Conservation (phyloP, 2,797 vertebrate genomes). For the Phrynocephalus vlangalii region DNA sequence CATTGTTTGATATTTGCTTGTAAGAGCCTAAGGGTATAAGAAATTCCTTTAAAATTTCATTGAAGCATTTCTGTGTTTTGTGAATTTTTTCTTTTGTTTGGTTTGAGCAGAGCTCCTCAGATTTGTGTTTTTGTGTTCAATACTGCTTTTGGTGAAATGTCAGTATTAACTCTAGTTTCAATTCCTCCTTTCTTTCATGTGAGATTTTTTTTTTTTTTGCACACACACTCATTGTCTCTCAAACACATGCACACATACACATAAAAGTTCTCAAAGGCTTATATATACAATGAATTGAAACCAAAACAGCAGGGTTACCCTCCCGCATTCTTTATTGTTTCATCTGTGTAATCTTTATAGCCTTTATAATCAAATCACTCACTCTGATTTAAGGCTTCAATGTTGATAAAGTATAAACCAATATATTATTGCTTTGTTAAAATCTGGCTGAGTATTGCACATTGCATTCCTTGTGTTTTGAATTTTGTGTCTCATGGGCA, state of each 20-base stretch:
- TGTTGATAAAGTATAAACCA: background rate
- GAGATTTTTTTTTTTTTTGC: background rate
- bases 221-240: too few relatives aligned
- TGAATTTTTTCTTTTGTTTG: background rate
- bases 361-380: too few relatives aligned
- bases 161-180: background rate
- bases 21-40: background rate
- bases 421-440: background rate
- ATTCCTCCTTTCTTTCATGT: background rate
- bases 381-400: background rate
- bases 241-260: background rate
- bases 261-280: too few relatives aligned
- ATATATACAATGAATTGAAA: too few relatives aligned
- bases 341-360: too few relatives aligned
- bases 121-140: background rate
- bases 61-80: background rate
- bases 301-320: too few relatives aligned
- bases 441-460: slow-evolving; percentile 24
- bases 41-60: background rate
- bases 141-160: background rate
- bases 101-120: background rate
- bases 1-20: background rate
- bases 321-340: too few relatives aligned
- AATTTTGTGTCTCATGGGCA: background rate
- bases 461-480: background rate